These are phyloP conservation scores for Caenorhabditis becei DNA, from an alignment of 2,888 invertebrate genomes.

Conservation along the genomic window DNA sequence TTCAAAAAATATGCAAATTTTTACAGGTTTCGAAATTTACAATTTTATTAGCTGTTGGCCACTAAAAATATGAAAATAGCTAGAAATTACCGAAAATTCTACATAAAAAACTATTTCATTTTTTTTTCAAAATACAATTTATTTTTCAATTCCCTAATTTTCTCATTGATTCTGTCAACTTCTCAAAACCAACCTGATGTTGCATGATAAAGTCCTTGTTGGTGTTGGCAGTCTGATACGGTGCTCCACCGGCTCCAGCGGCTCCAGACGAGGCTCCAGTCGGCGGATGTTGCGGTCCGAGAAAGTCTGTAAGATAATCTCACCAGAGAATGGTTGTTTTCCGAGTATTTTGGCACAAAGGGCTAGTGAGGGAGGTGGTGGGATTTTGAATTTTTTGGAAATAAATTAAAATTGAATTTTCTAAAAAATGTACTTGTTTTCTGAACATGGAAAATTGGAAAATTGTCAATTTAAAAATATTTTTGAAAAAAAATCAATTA, in stretches of 20 bases:
- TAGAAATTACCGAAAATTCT: too few relatives aligned
- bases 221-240: constrained; percentile 21
- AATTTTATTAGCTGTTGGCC: too few relatives aligned
- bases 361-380: neutral
- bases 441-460: too few relatives aligned
- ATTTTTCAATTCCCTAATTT: neutral
- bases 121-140: neutral
- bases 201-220: constrained; percentile 46
- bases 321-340: constrained; percentile 34
- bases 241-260: constrained; percentile 4
- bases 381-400: neutral
- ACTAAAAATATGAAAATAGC: too few relatives aligned
- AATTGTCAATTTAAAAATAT: too few relatives aligned
- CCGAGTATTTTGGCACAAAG: neutral
- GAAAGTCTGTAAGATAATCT: constrained; percentile 56
- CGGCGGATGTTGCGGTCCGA: constrained; percentile 43
- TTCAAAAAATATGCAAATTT: too few relatives aligned
- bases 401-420: neutral
- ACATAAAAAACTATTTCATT: too few relatives aligned
- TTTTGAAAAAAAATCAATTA: too few relatives aligned
- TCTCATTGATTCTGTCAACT: neutral
- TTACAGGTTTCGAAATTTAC: too few relatives aligned
- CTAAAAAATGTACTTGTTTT: neutral
- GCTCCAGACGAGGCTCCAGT: neutral
- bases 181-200: constrained; percentile 36